These are phyloP conservation scores for Pseudoips prasinana DNA, from an alignment of 2,888 invertebrate species.

Conservation along the genomic window DNA sequence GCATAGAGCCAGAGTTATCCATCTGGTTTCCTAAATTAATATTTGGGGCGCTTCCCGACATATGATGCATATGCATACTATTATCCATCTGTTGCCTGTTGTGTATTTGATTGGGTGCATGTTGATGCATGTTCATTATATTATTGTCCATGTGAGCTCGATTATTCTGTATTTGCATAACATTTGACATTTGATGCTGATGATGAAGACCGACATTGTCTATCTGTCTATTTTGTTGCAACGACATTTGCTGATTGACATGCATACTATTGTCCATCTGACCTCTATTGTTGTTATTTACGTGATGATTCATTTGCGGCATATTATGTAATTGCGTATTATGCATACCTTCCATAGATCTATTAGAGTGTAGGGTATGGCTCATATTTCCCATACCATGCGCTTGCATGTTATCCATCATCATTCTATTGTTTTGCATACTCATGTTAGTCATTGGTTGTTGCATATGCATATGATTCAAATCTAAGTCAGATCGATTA, in stretches of 20 bases:
- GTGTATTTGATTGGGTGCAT: conserved; percentile 71
- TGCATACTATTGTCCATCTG: conserved; percentile 71
- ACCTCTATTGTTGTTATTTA: conserved; percentile 53
- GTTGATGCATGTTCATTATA: conserved; percentile 70
- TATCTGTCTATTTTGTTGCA: conserved; percentile 69
- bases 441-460: conserved; percentile 62
- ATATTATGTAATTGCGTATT: conserved; percentile 67
- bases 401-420: conserved; percentile 70
- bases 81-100: conserved; percentile 69
- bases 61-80: conserved; percentile 73
- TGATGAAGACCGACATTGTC: conserved; percentile 68
- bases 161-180: conserved; percentile 73
- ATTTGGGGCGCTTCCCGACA: conserved; percentile 56
- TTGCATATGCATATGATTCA: conserved; percentile 74
- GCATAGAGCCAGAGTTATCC: conserved; percentile 57
- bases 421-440: conserved; percentile 72
- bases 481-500: conserved; percentile 62
- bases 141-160: conserved; percentile 65
- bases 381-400: conserved; percentile 61
- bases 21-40: conserved; percentile 65
- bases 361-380: conserved; percentile 67
- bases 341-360: conserved; percentile 70
- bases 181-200: conserved; percentile 72
- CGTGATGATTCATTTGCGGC: conserved; percentile 72
- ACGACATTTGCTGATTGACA: conserved; percentile 66